Evolutionary conservation across 30 jellyfish, hydroid and myxozoan species (phyloP).

Genomic region (Aurelia aurita): DNA sequence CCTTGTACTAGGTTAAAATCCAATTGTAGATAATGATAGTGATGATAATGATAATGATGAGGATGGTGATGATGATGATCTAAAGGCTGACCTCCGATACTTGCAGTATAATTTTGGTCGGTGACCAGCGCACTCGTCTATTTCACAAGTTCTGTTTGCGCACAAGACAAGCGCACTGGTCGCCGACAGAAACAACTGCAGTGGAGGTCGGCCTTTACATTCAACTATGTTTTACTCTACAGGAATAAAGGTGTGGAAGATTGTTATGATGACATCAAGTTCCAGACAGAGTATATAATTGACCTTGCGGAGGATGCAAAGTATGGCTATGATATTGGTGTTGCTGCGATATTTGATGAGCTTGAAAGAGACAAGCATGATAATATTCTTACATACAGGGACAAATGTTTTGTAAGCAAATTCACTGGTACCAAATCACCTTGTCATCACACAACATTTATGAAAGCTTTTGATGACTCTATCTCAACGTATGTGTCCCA

Average conservation of each 20-base stretch:
- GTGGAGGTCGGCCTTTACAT: no score
- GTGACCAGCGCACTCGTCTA: no score
- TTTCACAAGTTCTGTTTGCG: no score
- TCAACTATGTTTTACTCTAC: background rate
- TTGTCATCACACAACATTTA: constrained; percentile 13
- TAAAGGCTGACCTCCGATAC: no score
- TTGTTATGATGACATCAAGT: constrained; percentile 25
- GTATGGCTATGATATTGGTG: constrained; percentile 53
- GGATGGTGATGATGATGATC: no score
- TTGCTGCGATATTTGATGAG: constrained; percentile 12
- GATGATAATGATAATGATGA: no score
- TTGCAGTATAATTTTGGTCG: no score
- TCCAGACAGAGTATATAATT: constrained; percentile 52
- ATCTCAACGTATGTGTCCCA: constrained; percentile 4
- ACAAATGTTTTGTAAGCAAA: constrained; percentile 24
- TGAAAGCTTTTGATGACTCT: constrained; percentile 70
- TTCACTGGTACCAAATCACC: constrained; percentile 71
- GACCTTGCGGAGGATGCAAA: constrained; percentile 56
- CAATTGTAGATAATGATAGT: no score
- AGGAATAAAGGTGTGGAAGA: constrained; percentile 7
- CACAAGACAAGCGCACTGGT: no score
- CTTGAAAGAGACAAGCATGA: constrained; percentile 37
- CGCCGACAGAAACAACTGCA: no score
- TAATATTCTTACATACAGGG: constrained; percentile 46
- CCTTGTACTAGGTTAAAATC: no score